Base-by-base conservation (phyloP, 2,797 vertebrate species). In the Ibycter americanus region DNA sequence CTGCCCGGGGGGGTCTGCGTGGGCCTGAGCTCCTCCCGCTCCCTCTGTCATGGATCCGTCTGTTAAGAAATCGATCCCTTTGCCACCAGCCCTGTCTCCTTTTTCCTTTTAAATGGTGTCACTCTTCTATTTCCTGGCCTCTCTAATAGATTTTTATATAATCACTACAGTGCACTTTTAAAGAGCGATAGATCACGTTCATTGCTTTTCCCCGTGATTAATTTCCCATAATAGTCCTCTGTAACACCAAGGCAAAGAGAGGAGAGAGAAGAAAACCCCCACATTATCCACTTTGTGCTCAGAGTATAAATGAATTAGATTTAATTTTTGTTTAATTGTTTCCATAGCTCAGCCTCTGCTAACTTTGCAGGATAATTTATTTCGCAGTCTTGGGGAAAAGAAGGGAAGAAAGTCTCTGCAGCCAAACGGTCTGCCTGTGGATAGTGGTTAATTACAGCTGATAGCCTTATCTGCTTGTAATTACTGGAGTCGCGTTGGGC, bases 291-390 rank as follows among this genome's bases (percentile, higher is more conserved):
- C 98, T 98, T 98, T 98, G 98, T 98, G 98, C 98, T 98, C 98
- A 72, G 97, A 98, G 98, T 97, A 98, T 98, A 98, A 98, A 98
- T 98, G 98, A 98, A 98, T 99, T 99, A 98, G 98, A 98, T 99
- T 98, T 98, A 98, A 99, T 99, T 99, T 98, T 98, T 98, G 97
- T 98, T 98, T 99, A 99, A 99, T 99, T 99, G 98, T 99, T 98
- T 98, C 98, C 98, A 98, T 98, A 98, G 99, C 98, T 99, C 98
- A 99, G 97, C 98, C 97, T 98, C 97, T 94, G 97, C 97, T 97
- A 97, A 97, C 98, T 98, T 98, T 98, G 97, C 98, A 97, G 98
- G 98, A 97, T 99, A 98, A 99, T 99, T 99, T 98, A 99, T 99
- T 99, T 98, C 98, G 97, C 98, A 96, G 97, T 97, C 98, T 97